phyloP scores from a whole-genome alignment of 2,888 invertebrate genomes.

The Andrena bucephala region DNA sequence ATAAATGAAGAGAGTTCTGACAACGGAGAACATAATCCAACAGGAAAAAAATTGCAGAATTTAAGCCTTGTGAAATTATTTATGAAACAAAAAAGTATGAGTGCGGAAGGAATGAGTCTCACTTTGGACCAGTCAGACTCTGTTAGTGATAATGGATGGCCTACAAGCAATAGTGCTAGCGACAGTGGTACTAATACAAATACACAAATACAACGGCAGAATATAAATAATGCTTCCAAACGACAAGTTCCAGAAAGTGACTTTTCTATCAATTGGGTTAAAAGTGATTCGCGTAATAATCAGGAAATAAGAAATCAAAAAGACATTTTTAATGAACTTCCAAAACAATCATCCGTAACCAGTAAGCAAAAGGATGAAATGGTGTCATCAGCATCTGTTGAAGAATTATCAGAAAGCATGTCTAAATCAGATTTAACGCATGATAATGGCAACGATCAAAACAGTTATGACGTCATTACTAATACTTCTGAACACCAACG shows the following conservation, averaged over 20 bases:
- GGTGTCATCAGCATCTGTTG: constrained; percentile 85
- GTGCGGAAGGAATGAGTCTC: constrained; percentile 90
- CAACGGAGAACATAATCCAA: constrained; percentile 77
- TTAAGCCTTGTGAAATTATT: constrained; percentile 94
- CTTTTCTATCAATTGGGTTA: constrained; percentile 83
- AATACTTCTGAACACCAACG: constrained; percentile 54
- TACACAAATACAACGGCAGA: constrained; percentile 77
- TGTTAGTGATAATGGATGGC: constrained; percentile 90
- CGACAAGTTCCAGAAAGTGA: constrained; percentile 77
- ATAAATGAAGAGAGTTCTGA: constrained; percentile 82
- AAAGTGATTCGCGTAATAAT: constrained; percentile 77
- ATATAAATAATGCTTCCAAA: constrained; percentile 73
- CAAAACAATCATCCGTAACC: constrained; percentile 69
- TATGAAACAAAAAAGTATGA: constrained; percentile 95
- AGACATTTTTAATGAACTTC: constrained; percentile 69
- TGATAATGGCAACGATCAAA: constrained; percentile 73
- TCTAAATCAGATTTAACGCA: constrained; percentile 80
- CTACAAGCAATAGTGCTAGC: constrained; percentile 88
- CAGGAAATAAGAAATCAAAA: constrained; percentile 70
- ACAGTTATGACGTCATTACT: constrained; percentile 39
- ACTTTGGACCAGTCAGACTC: constrained; percentile 91
- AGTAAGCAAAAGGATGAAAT: constrained; percentile 85
- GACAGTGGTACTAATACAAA: constrained; percentile 86
- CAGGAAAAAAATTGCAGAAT: constrained; percentile 87
- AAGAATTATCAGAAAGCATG: constrained; percentile 85